Base-by-base conservation (phyloP, 2,113 vertebrate species). In the Phyllostomus discolor region DNA sequence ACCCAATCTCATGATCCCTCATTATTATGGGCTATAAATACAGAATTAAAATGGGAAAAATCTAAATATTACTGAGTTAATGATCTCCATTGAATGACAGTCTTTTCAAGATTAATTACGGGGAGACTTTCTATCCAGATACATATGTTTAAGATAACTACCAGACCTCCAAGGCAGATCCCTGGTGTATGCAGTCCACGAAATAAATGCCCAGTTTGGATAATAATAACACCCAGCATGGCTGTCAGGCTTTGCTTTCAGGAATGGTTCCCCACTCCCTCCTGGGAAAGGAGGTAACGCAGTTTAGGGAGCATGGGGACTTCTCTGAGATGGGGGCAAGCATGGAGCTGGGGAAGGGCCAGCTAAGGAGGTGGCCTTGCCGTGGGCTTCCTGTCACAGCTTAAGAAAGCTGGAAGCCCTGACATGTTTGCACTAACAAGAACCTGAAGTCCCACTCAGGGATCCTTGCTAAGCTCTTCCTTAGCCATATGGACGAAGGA, bases 11-110 rank as follows among this genome's bases (percentile, higher is more conserved):
- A 98, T 67, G 97, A 96, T 97, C 93, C 81, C 94, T 98, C 98
- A 97, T 98, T 91, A 90, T 91, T 98, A 98, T 96, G 97, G 97
- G 95, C 90, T 98, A 98, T 98, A 98, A 98, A 98, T 97, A 97
- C 95, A 97, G 97, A 98, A 97, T 97, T 95, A 97, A 97, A 98
- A 97, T 95, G 95, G 95, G 94, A 95, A 98, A 92, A 98, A 97
- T 96, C 97, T 88, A 90, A 92, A 97, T 97, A 98, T 98, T 97
- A 98, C 95, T 95, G 97, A 97, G 97, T 97, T 98, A 82, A 98
- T 98, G 98, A 97, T 97, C 95, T 97, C 86, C 93, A 96, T 81
- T 88, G 97, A 98, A 97, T 97, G 94, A 97, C 97, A 95, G 82
- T 90, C 88, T 97, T 97, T 97, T 97, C 92, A 82, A 82, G 78